phyloP scores from a whole-genome alignment of 2,797 vertebrate genomes.

The Smutsia gigantea region DNA sequence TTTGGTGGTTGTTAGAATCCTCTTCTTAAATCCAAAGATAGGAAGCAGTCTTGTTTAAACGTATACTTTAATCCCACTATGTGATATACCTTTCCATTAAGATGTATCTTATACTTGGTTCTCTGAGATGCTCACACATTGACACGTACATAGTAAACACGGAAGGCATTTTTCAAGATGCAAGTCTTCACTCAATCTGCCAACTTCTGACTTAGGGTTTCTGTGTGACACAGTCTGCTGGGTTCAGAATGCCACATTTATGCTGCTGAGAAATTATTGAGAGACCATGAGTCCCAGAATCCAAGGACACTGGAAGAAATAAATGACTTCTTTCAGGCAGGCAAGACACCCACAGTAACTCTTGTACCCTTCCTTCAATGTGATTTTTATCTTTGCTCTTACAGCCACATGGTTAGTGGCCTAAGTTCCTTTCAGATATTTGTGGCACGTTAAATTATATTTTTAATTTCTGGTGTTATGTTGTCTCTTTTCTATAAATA shows the following conservation, averaged over 20 bases:
- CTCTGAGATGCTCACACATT: background rate
- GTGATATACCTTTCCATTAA: background rate
- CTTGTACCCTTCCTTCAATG: no score
- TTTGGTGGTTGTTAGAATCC: background rate
- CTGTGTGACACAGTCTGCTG: background rate
- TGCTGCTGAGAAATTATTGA: background rate
- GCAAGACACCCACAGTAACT: no score
- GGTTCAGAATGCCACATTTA: background rate
- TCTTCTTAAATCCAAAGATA: background rate
- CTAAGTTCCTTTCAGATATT: background rate
- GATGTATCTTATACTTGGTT: background rate
- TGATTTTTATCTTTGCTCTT: background rate
- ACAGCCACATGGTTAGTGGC: fast-evolving
- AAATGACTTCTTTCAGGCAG: background rate
- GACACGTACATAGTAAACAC: background rate
- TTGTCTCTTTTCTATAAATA: background rate
- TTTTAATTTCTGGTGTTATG: background rate
- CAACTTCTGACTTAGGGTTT: background rate
- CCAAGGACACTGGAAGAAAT: background rate
- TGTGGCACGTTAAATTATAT: background rate
- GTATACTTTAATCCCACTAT: background rate
- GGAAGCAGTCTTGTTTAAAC: background rate
- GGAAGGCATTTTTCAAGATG: background rate
- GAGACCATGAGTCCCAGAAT: background rate
- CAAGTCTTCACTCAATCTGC: background rate